These are phyloP conservation scores for Sciurus niger DNA, from an alignment of 2,113 vertebrate species.

Conservation along the genomic window DNA sequence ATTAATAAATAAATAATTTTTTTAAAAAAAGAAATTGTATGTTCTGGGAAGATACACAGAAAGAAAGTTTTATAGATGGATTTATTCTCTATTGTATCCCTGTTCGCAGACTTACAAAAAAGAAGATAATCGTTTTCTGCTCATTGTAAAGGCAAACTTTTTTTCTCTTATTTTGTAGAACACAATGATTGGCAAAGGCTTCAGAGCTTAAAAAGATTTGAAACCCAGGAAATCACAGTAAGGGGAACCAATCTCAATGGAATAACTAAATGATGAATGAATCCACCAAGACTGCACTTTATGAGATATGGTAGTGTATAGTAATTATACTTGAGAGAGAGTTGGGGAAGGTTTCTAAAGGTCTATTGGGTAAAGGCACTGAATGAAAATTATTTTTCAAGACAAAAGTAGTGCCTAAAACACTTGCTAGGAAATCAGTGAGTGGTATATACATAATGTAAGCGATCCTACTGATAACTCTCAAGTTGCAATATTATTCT, in stretches of 20 bases:
- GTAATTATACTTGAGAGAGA: not conserved
- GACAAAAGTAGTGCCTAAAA: not conserved
- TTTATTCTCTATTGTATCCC: slow-evolving; percentile 26
- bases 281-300: not conserved
- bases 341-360: not conserved
- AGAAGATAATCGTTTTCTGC: slow-evolving; percentile 22
- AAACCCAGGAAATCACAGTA: slow-evolving; percentile 48
- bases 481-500: not conserved
- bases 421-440: not conserved
- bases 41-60: not conserved
- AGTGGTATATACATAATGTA: not conserved
- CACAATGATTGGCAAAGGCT: slow-evolving; percentile 2
- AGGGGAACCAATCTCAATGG: not conserved
- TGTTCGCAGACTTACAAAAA: slow-evolving; percentile 52
- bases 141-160: not conserved
- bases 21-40: not conserved
- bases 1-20: too few species aligned
- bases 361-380: not conserved
- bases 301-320: not conserved
- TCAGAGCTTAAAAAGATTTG: slow-evolving; percentile 68
- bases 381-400: not conserved
- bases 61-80: not conserved
- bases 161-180: slow-evolving; percentile 42
- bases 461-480: slow-evolving; percentile 8
- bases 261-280: not conserved